Evolutionary conservation across 1,140 invertebrate genomes (phyloP), one percentile per base, ranked within the genome.

Genomic region (Neuroterus valhalla): DNA sequence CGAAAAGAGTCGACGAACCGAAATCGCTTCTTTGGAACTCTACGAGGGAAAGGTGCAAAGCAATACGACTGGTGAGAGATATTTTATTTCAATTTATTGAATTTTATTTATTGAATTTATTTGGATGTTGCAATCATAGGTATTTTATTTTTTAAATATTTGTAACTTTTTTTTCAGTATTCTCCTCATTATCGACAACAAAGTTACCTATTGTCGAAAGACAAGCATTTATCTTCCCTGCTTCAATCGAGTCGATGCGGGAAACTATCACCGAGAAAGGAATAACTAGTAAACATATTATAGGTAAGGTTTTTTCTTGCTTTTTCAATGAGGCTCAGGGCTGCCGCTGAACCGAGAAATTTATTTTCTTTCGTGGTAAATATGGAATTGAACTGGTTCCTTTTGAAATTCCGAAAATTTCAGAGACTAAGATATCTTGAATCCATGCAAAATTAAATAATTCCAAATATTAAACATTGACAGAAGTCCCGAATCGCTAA

Each of bases 251-350:
- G 76, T 92, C 96, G 1, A 94, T 98, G 91, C 91, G 92, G 66
- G 93, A 95, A 88, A 98, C 97, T 2, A 92, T 95, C 62, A 98
- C 97, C 1, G 96, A 95, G 91, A 96, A 97, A 83, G 97, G 98
- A 77, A 97, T 99, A 75, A 98, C 98, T 10, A 98, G 95, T 86
- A 98, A 98, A 90, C 96, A 98, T 90, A 91, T 99, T 75, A 89
- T 99, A 78, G 93, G 96, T 96, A 91, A 91, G 91, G 91, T 90
- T 26, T 55, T 38, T 38, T 38, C 31, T 10, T 38, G 10, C 31
- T 8, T 38, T 3, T 38, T 8, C 6, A 38, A 38, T 38, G 31
- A 38, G 31, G 10, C 31, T 38, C 1, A 8, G 31, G 31, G 6
- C 6, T 5, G 6, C 31, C 31, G 1, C 31, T 38, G 10, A 38